Evolutionary conservation across 2,797 vertebrate species (phyloP).

Genomic region (Coreius guichenoti): DNA sequence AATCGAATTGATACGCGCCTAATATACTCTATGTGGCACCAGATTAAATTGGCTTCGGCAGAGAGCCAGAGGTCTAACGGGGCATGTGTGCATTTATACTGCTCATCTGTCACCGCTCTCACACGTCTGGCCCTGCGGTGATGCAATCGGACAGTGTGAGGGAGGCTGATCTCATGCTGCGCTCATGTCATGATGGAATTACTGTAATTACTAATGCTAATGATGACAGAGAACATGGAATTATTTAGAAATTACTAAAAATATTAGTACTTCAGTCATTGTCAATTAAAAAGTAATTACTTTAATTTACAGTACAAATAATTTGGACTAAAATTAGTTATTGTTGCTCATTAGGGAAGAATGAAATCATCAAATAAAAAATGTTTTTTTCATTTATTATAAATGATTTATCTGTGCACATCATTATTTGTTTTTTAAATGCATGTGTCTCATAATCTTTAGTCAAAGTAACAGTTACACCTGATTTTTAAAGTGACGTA

Average conservation of each 20-base stretch:
- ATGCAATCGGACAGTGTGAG: neutral
- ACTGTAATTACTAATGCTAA: neutral
- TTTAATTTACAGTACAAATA: neutral
- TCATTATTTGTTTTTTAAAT: too few species aligned
- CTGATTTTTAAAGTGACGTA: too few species aligned
- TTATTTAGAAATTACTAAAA: neutral
- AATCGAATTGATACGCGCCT: conserved; percentile 35
- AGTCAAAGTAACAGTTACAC: too few species aligned
- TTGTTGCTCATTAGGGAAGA: neutral
- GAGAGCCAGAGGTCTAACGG: conserved; percentile 1
- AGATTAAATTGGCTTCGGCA: conserved; percentile 35
- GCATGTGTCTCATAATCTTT: too few species aligned
- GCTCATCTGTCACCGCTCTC: neutral
- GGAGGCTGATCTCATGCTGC: neutral
- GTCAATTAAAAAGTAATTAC: neutral
- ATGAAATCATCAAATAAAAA: too few species aligned
- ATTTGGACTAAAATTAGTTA: neutral
- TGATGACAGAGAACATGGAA: neutral
- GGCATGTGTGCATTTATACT: neutral
- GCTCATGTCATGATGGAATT: neutral
- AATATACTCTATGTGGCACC: conserved; percentile 12
- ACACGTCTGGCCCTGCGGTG: neutral
- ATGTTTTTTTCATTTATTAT: too few species aligned
- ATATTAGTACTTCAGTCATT: neutral
- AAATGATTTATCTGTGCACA: too few species aligned